Evolutionary conservation across 2,113 vertebrate species (phyloP).

Genomic region (Solenodon paradoxus): DNA sequence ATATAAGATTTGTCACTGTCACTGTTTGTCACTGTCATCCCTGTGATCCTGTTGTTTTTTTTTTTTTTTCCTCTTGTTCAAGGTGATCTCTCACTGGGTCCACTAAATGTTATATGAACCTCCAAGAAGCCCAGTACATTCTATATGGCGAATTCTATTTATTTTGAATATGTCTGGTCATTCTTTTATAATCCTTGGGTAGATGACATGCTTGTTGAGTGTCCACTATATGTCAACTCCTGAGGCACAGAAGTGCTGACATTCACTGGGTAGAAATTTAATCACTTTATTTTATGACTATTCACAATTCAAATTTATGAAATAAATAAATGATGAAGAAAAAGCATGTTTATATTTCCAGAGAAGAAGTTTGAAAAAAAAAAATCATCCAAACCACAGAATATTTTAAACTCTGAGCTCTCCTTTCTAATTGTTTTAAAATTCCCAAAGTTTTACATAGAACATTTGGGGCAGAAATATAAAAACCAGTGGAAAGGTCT

Average conservation of each 20-base stretch:
- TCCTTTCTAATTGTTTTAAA: background rate
- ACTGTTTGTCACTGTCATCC: background rate
- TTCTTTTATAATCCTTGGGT: background rate
- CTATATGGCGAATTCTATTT: background rate
- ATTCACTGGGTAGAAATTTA: background rate
- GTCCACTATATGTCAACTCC: background rate
- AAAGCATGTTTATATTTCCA: background rate
- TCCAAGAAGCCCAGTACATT: background rate
- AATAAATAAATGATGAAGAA: background rate
- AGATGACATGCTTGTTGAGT: background rate
- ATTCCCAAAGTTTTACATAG: background rate
- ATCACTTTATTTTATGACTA: background rate
- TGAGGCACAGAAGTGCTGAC: background rate
- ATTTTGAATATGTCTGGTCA: background rate
- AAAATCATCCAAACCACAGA: background rate
- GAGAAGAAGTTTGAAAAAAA: background rate
- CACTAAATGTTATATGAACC: background rate
- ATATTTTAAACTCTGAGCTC: background rate
- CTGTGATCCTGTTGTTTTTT: background rate
- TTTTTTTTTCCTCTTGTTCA: background rate
- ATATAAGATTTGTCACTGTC: background rate
- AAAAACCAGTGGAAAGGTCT: background rate
- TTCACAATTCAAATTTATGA: background rate
- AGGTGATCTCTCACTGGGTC: background rate
- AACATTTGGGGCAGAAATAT: background rate